Evolutionary conservation across 2,888 invertebrate species (phyloP), one percentile per base, ranked within the genome.

Genomic region (Rhyacophila evoluta): DNA sequence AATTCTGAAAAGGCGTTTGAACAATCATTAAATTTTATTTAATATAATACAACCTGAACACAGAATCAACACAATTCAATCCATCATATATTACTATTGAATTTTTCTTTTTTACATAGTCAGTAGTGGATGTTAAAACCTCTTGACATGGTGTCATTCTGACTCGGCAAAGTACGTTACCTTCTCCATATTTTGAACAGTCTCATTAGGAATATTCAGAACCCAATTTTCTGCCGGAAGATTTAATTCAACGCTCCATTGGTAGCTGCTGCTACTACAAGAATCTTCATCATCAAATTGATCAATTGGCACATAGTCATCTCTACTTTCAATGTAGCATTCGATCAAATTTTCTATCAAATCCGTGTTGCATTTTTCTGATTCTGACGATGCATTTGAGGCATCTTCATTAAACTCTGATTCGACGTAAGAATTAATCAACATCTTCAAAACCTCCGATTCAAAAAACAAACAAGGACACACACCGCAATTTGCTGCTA

Each of bases 171-270:
- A 55, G 8, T 55, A 19, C 1, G 55, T 55, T 10, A 2, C 25
- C 19, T 19, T 55, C 10, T 55, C 25, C 6, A 0, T 55, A 10
- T 55, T 55, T 8, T 55, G 19, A 25, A 25, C 8, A 19, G 15
- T 55, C 1, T 8, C 19, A 19, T 55, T 55, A 8, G 19, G 2
- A 1, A 12, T 68, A 8, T 41, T 67, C n/a, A 73, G 75, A 15
- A 72, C 55, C 39, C 73, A 79, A 12, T 33, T 39, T 27, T 75
- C 28, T 75, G 85, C 84, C 11, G 89, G 89, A 19, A 89, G 88
- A 39, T 86, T 87, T 77, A 89, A 89, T 80, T 89, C 88, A 55
- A 89, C 86, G 8, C 85, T 84, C 89, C 89, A 89, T 79, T 88
- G 88, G 80, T 89, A 89, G 28, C 86, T 86, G 82, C 89, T 89